A percentile compares a stretch with the other conserved stretches of the same genome.
Evolutionary conservation across 2,113 vertebrate genomes (phyloP).

Genomic region (Gymnocephalus cernua): DNA sequence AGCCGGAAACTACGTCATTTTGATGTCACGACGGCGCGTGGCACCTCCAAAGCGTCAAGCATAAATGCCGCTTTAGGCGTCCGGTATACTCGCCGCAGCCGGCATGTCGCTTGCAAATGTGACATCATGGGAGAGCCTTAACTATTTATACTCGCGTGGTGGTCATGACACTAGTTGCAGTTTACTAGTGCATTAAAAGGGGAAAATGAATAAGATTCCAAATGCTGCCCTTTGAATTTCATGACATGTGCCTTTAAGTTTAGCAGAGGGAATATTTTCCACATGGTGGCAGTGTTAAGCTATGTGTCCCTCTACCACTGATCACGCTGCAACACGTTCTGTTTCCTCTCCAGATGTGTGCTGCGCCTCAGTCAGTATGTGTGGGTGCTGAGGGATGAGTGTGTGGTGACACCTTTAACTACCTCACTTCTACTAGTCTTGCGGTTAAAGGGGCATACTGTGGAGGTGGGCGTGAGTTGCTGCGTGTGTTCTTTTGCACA

Average conservation of each 20-base stretch:
- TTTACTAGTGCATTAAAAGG: too few relatives aligned
- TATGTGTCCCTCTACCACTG: not conserved
- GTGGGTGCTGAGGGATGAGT: not conserved
- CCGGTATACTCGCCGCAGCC: too few relatives aligned
- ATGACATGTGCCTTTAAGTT: not conserved
- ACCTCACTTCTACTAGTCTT: not conserved
- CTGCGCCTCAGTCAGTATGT: not conserved
- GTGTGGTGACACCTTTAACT: not conserved
- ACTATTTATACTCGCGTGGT: too few relatives aligned
- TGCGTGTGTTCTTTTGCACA: conserved; percentile 10
- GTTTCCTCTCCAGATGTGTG: conserved; percentile 14
- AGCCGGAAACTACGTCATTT: too few relatives aligned
- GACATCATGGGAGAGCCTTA: too few relatives aligned
- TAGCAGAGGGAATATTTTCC: not conserved
- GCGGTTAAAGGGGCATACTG: too few relatives aligned
- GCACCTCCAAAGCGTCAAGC: too few relatives aligned
- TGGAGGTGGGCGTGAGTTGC: not conserved
- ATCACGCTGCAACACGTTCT: not conserved
- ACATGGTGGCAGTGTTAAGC: conserved; percentile 28
- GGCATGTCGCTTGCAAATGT: too few relatives aligned
- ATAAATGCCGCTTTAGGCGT: too few relatives aligned
- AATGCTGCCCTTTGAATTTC: too few relatives aligned
- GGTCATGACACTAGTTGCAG: too few relatives aligned
- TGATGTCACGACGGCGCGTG: too few relatives aligned
- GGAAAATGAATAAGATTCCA: not conserved